Evolutionary conservation across 1,140 invertebrate species (phyloP).

Genomic region (Bicyclus anynana): DNA sequence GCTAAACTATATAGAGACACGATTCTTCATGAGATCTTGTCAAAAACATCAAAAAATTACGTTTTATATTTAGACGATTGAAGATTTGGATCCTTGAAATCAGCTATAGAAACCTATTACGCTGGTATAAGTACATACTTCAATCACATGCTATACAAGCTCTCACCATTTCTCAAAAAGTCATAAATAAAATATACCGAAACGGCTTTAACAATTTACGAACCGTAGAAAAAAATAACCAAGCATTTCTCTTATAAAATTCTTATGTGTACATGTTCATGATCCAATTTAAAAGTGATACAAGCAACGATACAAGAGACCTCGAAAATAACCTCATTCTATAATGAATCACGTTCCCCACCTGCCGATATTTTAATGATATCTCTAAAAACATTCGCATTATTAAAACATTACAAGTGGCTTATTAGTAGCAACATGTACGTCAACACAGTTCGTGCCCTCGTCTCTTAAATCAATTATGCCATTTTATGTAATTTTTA

Average conservation of each 20-base stretch:
- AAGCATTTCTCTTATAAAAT: not conserved
- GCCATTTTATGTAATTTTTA: constrained; percentile 14
- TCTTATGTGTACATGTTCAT: constrained; percentile 1
- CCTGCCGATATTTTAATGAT: constrained; percentile 40
- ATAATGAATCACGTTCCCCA: constrained; percentile 23
- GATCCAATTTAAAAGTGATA: constrained; percentile 13
- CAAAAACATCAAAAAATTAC: no score
- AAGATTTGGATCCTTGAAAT: no score
- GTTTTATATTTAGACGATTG: no score
- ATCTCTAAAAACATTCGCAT: constrained; percentile 34
- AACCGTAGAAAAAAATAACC: not conserved
- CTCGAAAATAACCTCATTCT: constrained; percentile 19
- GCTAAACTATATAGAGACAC: no score
- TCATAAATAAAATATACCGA: no score
- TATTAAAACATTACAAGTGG: constrained; percentile 48
- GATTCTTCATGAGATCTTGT: no score
- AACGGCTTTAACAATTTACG: not conserved
- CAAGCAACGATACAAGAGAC: constrained; percentile 7
- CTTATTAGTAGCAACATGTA: constrained; percentile 43
- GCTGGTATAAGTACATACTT: no score
- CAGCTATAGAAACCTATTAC: no score
- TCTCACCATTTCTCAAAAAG: no score
- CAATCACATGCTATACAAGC: no score
- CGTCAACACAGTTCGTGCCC: constrained; percentile 23
- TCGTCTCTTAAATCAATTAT: constrained; percentile 12